These are phyloP conservation scores for Triplophysa yarkandensis DNA, from an alignment of 2,797 vertebrate genomes.

Conservation along the genomic window DNA sequence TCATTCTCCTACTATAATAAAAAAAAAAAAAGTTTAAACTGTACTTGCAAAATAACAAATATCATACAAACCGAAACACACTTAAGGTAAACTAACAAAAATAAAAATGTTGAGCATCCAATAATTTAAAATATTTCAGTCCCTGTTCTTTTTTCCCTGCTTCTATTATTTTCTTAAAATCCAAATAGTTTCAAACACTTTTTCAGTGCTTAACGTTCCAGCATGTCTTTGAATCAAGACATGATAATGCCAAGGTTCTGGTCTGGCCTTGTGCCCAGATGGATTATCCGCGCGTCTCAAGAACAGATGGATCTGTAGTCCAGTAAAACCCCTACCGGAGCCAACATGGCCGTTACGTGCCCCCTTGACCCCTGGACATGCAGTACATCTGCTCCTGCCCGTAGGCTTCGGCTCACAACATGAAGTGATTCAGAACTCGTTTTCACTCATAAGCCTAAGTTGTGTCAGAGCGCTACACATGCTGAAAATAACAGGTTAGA, in stretches of 20 bases:
- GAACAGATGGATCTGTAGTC: constrained; percentile 48
- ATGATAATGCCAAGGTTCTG: constrained; percentile 24
- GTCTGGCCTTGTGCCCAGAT: constrained; percentile 41
- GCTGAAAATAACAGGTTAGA: constrained; percentile 2
- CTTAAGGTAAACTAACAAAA: not conserved
- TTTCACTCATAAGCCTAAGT: constrained; percentile 12
- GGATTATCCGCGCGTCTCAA: constrained; percentile 14
- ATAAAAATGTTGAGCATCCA: no score
- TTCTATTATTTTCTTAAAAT: not conserved
- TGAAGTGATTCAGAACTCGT: constrained; percentile 17
- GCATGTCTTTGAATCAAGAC: constrained; percentile 13
- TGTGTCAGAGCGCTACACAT: not conserved
- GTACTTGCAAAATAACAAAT: no score
- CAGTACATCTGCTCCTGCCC: constrained; percentile 38
- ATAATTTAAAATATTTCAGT: not conserved
- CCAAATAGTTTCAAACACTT: not conserved
- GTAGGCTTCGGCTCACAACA: not conserved
- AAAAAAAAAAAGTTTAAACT: no score
- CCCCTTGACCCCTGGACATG: constrained; percentile 31
- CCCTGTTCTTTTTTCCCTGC: not conserved
- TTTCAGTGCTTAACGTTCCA: not conserved
- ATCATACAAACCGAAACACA: not conserved
- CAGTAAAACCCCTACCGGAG: constrained; percentile 18
- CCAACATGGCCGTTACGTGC: constrained; percentile 18
- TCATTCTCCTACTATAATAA: no score